Evolutionary conservation across 2,113 vertebrate species (phyloP).

Genomic region (Myrmecobius fasciatus): DNA sequence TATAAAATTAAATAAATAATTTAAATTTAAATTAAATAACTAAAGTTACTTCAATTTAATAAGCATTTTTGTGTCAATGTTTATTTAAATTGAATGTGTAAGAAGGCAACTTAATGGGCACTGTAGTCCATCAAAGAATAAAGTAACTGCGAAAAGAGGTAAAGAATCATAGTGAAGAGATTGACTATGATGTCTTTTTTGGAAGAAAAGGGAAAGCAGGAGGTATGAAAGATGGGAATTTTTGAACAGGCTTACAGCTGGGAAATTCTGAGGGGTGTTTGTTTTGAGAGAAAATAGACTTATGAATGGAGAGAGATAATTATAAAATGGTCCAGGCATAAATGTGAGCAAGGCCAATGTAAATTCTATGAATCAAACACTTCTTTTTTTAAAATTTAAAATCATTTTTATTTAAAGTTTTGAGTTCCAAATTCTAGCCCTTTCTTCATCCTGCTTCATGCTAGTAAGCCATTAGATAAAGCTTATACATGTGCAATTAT

Average conservation of each 20-base stretch:
- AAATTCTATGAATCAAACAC: not conserved
- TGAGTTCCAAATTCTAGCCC: not conserved
- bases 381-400: not conserved
- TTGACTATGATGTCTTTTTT: not conserved
- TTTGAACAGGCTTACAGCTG: not conserved
- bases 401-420: not conserved
- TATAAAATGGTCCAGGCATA: not conserved
- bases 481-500: not conserved
- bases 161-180: not conserved
- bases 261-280: not conserved
- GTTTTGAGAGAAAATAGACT: not conserved
- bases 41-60: not conserved
- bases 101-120: not conserved
- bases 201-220: not conserved
- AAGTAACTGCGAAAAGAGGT: not conserved
- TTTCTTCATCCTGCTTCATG: not conserved
- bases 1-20: not conserved
- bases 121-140: not conserved
- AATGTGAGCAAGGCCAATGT: not conserved
- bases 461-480: not conserved
- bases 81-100: not conserved
- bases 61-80: not conserved
- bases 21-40: not conserved
- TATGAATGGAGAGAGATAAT: not conserved
- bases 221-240: not conserved